Conservation (phyloP, 1,140 invertebrate genomes). For the Drosophila rufa region DNA sequence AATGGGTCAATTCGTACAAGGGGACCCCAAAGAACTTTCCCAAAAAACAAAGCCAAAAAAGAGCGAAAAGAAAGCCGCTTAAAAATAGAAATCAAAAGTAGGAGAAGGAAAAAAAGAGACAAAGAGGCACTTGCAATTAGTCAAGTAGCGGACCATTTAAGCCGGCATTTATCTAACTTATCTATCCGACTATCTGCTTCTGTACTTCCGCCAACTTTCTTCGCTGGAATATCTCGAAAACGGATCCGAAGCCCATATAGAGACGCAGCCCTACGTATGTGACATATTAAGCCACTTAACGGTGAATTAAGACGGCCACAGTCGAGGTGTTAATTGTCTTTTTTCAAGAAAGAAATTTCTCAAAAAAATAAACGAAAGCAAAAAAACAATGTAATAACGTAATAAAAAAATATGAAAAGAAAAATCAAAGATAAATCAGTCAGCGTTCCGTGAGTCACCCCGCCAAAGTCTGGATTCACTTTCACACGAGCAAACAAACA, state of each 20-base stretch:
- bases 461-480: constrained; percentile 38
- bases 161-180: constrained; percentile 52
- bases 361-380: neutral
- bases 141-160: constrained; percentile 51
- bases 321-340: constrained; percentile 65
- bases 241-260: constrained; percentile 39
- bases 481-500: constrained; percentile 54
- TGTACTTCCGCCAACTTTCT: constrained; percentile 74
- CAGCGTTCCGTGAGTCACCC: constrained; percentile 8
- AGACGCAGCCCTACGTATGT: constrained; percentile 29
- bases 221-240: constrained; percentile 14
- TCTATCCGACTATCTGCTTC: constrained; percentile 41
- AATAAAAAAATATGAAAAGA: constrained; percentile 17
- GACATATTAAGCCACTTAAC: constrained; percentile 72
- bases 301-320: constrained; percentile 43
- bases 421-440: neutral
- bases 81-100: constrained; percentile 58
- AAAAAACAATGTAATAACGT: constrained; percentile 17
- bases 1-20: constrained; percentile 53
- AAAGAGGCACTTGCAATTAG: constrained; percentile 61
- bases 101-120: constrained; percentile 2
- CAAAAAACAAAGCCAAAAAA: neutral
- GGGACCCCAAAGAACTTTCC: constrained; percentile 61
- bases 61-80: constrained; percentile 43
- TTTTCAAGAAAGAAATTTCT: constrained; percentile 45